These are phyloP conservation scores for Rhynchonycteris naso DNA, from an alignment of 2,797 vertebrate genomes.

Conservation along the genomic window DNA sequence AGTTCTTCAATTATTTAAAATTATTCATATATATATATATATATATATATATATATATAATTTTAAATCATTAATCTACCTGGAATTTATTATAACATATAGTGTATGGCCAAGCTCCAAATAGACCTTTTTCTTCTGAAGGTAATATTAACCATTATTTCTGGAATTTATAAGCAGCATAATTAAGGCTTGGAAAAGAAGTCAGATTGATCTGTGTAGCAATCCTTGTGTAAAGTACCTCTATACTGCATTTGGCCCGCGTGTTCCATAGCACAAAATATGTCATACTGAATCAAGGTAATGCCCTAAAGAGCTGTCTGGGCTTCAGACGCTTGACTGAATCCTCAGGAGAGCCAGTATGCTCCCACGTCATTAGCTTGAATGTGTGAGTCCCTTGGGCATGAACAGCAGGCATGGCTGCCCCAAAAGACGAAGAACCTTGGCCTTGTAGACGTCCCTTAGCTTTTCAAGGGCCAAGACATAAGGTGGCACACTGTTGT, in stretches of 20 bases:
- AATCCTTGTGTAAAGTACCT: background rate
- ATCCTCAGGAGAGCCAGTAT: background rate
- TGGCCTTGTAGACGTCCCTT: background rate
- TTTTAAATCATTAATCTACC: background rate
- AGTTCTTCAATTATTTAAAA: conserved; percentile 3
- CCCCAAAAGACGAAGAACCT: background rate
- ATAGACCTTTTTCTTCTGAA: background rate
- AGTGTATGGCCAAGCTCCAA: background rate
- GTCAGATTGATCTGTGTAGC: background rate
- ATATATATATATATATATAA: background rate
- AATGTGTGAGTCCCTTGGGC: background rate
- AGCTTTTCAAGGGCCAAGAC: background rate
- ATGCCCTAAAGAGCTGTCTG: background rate
- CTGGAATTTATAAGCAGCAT: background rate
- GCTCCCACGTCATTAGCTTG: background rate
- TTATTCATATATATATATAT: background rate
- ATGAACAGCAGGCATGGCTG: background rate
- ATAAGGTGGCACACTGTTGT: background rate
- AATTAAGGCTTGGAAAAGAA: background rate
- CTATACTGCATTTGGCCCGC: background rate
- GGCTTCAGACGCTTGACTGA: background rate
- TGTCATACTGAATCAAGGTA: background rate
- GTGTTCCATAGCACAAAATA: background rate
- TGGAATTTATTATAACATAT: background rate
- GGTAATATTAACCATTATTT: background rate